Evolutionary conservation across 35 echinoderm and acorn worm species (phyloP), one percentile per base, ranked within the genome.

Genomic region (Stichopus chloronotus): DNA sequence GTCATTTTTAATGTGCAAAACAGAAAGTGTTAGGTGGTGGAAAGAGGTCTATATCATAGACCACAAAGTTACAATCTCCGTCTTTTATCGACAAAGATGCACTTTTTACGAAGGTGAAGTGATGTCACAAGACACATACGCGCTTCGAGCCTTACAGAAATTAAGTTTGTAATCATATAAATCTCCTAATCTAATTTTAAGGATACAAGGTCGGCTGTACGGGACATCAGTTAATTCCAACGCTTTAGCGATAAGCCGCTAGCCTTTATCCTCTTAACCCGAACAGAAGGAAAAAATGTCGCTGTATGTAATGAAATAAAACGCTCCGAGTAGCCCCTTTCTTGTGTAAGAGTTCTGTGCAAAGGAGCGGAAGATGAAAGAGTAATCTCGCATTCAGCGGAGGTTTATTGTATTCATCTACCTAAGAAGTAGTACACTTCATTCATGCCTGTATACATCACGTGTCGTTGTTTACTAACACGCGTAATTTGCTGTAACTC

Each of bases 141-240:
- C 87, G 87, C 87, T 89, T 52, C 59, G 71, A 89, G 87, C 87
- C 61, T 63, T 72, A 89, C 87, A 89, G 87, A 89, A 89, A 89
- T 89, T 89, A 63, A 89, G 87, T 71, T 71, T 89, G 87, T 89
- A 89, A 89, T 89, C 57, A 71, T 89, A 89, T 71, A 89, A 89
- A 89, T 89, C 87, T 89, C 23, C 55, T 89, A 89, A 89, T 89
- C 87, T 89, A 89, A 89, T 89, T 89, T 89, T 89, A 72, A 89
- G 30, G 65, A 89, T 89, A 89, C 87, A 89, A 89, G 87, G 87
- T 89, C 87, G 87, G 9, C 13, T 71, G 52, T 61, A 89, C 87
- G 87, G 87, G 87, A 65, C 87, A 89, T 58, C 59, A 52, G 87
- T 63, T 43, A 43, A 43, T 43, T 63, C 14, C 87, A 58, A 61